phyloP scores from a whole-genome alignment of 2,113 vertebrate genomes.

The Lontra canadensis region DNA sequence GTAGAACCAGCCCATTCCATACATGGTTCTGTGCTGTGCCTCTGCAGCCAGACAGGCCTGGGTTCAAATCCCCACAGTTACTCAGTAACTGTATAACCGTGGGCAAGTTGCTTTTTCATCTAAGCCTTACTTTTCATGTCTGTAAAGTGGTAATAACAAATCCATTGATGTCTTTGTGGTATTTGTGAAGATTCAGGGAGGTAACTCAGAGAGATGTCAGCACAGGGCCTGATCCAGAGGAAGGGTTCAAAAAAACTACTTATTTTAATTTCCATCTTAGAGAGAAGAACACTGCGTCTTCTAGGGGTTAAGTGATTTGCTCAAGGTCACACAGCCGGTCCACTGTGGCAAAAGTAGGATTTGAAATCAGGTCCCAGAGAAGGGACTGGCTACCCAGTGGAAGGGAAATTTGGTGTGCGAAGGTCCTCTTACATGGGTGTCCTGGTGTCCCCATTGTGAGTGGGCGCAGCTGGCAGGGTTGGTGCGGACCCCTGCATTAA shows the following conservation, averaged over 20 bases:
- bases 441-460: not conserved
- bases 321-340: not conserved
- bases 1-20: not conserved
- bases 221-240: not conserved
- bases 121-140: not conserved
- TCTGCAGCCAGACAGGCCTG: not conserved
- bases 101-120: not conserved
- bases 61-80: not conserved
- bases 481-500: accelerated
- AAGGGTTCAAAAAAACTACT: not conserved
- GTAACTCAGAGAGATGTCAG: not conserved
- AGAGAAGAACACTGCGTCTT: not conserved
- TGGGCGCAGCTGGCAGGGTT: accelerated
- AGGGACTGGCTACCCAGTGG: not conserved
- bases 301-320: not conserved
- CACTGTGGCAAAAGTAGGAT: not conserved
- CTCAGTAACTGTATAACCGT: not conserved
- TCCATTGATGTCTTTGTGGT: not conserved
- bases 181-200: not conserved
- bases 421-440: not conserved
- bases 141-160: not conserved
- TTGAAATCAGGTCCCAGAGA: not conserved
- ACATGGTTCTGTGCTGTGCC: not conserved
- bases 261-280: not conserved
- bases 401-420: not conserved